phyloP scores from a whole-genome alignment of 2,113 vertebrate species.

The Amphilophus citrinellus region DNA sequence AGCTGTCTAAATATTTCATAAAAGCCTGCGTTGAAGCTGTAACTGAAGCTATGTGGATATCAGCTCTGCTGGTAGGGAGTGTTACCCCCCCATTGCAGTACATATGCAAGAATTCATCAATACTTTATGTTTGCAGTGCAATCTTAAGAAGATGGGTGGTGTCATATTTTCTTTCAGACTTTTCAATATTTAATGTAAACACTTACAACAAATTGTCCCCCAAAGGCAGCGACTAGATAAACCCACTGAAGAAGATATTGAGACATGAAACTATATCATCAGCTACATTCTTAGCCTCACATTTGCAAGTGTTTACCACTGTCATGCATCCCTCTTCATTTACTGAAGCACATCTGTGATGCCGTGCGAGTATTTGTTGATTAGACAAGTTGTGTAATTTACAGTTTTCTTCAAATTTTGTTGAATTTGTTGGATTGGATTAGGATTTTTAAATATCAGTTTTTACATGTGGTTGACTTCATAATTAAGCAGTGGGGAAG shows the following conservation, averaged over 20 bases:
- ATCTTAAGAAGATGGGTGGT: slow-evolving; percentile 51
- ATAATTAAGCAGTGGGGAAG: background rate
- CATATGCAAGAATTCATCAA: slow-evolving; percentile 69
- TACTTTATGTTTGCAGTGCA: slow-evolving; percentile 74
- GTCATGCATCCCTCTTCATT: slow-evolving; percentile 24
- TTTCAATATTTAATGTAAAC: slow-evolving; percentile 80
- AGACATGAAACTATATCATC: slow-evolving; percentile 36
- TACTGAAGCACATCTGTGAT: background rate
- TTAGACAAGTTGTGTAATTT: background rate
- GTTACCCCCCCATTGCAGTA: slow-evolving; percentile 46
- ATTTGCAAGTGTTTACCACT: slow-evolving; percentile 8
- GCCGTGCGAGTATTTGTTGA: background rate
- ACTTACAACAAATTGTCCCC: slow-evolving; percentile 77
- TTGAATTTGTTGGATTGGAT: background rate
- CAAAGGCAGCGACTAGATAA: slow-evolving; percentile 71
- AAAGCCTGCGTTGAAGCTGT: slow-evolving; percentile 31
- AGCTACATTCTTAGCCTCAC: slow-evolving; percentile 24
- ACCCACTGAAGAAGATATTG: slow-evolving; percentile 33
- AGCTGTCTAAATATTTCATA: slow-evolving; percentile 77
- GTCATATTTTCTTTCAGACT: slow-evolving; percentile 62
- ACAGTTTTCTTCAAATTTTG: background rate
- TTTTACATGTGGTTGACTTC: background rate
- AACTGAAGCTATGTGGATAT: slow-evolving; percentile 45
- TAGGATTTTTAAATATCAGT: background rate
- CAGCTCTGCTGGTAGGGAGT: slow-evolving; percentile 26